A percentile compares a stretch with the other conserved stretches of the same genome.
phyloP scores from a whole-genome alignment of 37 sponge, comb jelly and placozoan species.

The Geodia barretti region DNA sequence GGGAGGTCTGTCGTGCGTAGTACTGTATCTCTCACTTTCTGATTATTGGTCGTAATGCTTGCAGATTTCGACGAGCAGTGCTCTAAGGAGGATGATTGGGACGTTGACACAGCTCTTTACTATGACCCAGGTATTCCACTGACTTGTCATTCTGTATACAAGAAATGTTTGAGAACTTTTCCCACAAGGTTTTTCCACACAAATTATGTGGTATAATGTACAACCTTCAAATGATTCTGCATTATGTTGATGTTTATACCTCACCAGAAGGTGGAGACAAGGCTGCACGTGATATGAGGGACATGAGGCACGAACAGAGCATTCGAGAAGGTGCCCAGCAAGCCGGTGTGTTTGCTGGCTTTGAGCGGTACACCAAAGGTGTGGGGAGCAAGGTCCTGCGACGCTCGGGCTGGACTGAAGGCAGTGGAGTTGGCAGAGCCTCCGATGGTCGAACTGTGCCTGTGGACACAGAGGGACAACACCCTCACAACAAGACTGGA shows the following conservation, averaged over 20 bases:
- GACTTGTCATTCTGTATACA: not conserved
- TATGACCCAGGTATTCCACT: conserved; percentile 53
- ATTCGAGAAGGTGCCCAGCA: conserved; percentile 60
- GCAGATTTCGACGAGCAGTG: conserved; percentile 82
- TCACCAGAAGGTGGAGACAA: conserved; percentile 65
- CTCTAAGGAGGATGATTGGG: conserved; percentile 88
- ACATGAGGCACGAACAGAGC: conserved; percentile 60
- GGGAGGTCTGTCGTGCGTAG: conserved; percentile 51
- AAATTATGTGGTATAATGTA: too few relatives aligned
- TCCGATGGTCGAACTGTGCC: conserved; percentile 66
- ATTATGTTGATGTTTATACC: not conserved
- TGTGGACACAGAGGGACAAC: conserved; percentile 78
- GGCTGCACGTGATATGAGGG: conserved; percentile 72
- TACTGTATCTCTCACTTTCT: not conserved
- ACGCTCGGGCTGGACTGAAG: conserved; percentile 85
- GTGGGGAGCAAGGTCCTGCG: conserved; percentile 80
- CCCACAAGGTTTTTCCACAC: too few relatives aligned
- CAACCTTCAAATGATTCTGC: conserved; percentile 5
- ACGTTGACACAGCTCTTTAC: conserved; percentile 85
- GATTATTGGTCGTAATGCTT: too few relatives aligned
- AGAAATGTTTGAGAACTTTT: not conserved
- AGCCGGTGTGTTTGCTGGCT: conserved; percentile 21
- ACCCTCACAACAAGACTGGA: conserved; percentile 74
- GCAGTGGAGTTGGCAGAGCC: conserved; percentile 69
- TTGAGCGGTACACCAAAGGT: conserved; percentile 87